Base-by-base conservation (phyloP, 2,797 vertebrate genomes). In the Argyrosomus regius region DNA sequence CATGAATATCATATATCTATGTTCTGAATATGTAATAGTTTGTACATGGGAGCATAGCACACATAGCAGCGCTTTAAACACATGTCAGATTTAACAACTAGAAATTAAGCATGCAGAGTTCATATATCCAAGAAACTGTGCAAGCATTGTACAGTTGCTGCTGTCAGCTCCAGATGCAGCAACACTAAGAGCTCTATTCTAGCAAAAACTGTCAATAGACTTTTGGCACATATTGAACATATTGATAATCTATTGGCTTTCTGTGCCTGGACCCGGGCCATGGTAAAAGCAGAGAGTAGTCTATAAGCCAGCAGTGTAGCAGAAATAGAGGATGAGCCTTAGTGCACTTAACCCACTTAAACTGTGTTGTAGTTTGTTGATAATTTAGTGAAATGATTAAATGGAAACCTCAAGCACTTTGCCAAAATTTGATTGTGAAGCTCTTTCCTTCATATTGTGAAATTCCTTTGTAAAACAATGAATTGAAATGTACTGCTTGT, bases 181-280 rank as follows among this genome's bases (percentile, higher is more conserved):
- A 68, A 63, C 62, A 72, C 0, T 28, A 71, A 85, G 35, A 54
- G 61, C 22, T 78, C 50, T n/a, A 26, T 45, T 35, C 6, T 24
- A 45, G n/a, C 39, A 59, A 41, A 22, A 66, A 54, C 1, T 35
- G 22, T 52, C 26, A 72, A 14, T 16, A 28, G 58, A 72, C 24
- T 10, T 59, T 56, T 78, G 1, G 0, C 22, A 63, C 46, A 45
- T 26, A 16, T n/a, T 64, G 8, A 56, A 64, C 50, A 59, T 39
- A 48, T 28, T 46, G 49, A 69, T 53, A 41, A 54, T 66, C 6
- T 60, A 41, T 13, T 65, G 57, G 20, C 70, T 57, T 6, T 35
- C 50, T 41, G 18, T 58, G 35, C 10, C 12, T 71, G 46, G 39
- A 28, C 8, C 13, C 1, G 4, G n/a, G 59, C 26, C 45, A 50